Base-by-base conservation (phyloP, 1,140 invertebrate species). In the Lysiphlebus fabarum region DNA sequence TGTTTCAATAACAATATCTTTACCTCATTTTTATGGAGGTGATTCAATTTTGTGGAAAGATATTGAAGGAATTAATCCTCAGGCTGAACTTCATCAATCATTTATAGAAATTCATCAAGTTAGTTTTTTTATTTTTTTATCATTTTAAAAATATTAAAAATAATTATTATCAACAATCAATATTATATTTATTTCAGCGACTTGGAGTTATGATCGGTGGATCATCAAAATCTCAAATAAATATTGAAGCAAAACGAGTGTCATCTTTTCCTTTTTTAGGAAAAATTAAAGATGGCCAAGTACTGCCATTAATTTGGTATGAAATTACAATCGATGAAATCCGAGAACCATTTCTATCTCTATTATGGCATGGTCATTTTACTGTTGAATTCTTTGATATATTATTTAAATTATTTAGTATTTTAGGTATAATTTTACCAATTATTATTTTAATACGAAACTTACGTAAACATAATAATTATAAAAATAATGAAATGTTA, bases 21-120 rank as follows among this genome's bases (percentile, higher is more conserved):
- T 88, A 60, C 91, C 91, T 0, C 91, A 94, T 69, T 93, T 93
- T 77, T 85, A 87, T 63, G 71, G 82, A 1, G 91, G 83, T 0
- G 87, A 92, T 66, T 76, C 83, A 0, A 65, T 62, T 7, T 71
- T 92, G 0, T 67, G 82, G 2, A 68, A 85, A 17, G 68, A 81
- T 6, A 78, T 93, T 6, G 83, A 83, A 0, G 91, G 91, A 2
- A 70, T 93, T 10, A 75, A 84, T 8, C 87, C 88, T 0, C 70
- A 83, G 9, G 67, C 78, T 0, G 74, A 83, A 6, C 67, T 80
- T 4, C 86, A 90, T 68, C 81, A 85, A 43, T 85, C 83, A 5
- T 88, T 78, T 67, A 42, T 90, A 0, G 87, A 92, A 65, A 66
- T 92, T 5, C 90, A 92, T 77, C 88, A 88, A 10, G 86, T 82